These are phyloP conservation scores for Spilosoma lubricipeda DNA, from an alignment of 2,888 invertebrate genomes.

Conservation along the genomic window DNA sequence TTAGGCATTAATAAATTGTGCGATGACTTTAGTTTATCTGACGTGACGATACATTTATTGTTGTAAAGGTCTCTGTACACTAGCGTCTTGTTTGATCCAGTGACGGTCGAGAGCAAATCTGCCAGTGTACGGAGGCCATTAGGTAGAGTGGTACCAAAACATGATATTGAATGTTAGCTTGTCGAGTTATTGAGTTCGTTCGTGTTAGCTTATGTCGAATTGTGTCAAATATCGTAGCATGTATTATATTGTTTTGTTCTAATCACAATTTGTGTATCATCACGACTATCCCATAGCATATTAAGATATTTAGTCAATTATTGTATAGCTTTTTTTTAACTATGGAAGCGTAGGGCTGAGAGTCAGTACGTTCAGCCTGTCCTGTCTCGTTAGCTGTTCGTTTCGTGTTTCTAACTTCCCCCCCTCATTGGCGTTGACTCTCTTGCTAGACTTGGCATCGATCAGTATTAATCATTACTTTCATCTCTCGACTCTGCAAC, in stretches of 20 bases:
- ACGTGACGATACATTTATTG: constrained; percentile 53
- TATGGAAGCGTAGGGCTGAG: constrained; percentile 66
- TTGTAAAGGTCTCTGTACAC: constrained; percentile 19
- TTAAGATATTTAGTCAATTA: constrained; percentile 86
- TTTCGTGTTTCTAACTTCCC: constrained; percentile 16
- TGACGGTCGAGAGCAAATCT: not conserved
- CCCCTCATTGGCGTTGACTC: constrained; percentile 30
- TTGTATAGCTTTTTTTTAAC: constrained; percentile 78
- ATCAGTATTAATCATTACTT: constrained; percentile 78
- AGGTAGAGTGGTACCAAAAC: constrained; percentile 24
- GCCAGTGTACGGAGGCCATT: not conserved
- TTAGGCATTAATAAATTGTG: constrained; percentile 64
- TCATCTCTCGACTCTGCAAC: constrained; percentile 54
- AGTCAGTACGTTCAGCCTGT: constrained; percentile 71
- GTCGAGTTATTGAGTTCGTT: constrained; percentile 22
- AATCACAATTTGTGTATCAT: constrained; percentile 51
- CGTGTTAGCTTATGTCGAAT: constrained; percentile 25
- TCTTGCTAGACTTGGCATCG: constrained; percentile 71
- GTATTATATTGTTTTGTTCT: constrained; percentile 23
- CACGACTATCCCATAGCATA: constrained; percentile 69
- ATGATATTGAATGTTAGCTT: constrained; percentile 26
- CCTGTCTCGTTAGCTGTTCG: constrained; percentile 37
- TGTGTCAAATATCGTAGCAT: constrained; percentile 14
- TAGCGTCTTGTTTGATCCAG: constrained; percentile 2
- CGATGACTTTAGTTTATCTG: constrained; percentile 77